Base-by-base conservation (phyloP, 2,888 invertebrate species). In the Anaspis maculata region DNA sequence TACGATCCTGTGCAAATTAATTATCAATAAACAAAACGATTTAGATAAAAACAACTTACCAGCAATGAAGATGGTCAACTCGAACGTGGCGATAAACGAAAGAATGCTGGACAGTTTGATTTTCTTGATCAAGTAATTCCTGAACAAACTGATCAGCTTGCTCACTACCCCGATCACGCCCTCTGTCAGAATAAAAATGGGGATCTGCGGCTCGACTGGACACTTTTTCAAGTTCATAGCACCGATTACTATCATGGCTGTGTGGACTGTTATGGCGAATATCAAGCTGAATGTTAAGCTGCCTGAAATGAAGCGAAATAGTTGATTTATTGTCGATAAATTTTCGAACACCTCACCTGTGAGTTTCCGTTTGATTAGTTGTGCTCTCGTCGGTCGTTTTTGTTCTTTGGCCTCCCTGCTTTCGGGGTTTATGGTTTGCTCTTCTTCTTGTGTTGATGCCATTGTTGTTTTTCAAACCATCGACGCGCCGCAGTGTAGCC, bases 1-100 rank as follows among this genome's bases (percentile, higher is more conserved):
- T 48, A 57, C 3, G 53, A 49, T 32, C 57, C 60, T 60, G 30
- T 32, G n/a, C 52, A 52, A 36, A 29, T 12, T 9, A 27, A 21
- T 27, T 28, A 5, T 14, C 3, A 6, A 12, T 13, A 11, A 15
- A 32, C 7, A 15, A 15, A 3, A 32, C 15, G 6, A 37, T 37
- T 13, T 33, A 11, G 5, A 37, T 4, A 3, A 27, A n/a, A 9
- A n/a, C n/a, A n/a, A n/a, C n/a, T n/a, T n/a, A n/a, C n/a, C n/a
- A n/a, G n/a, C n/a, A n/a, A n/a, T n/a, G n/a, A n/a, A n/a, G n/a
- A n/a, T n/a, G n/a, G n/a, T n/a, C n/a, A 38, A 19, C 6, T 38
- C 34, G 2, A 12, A 23, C 5, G 34, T 38, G 22, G 25, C 13
- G 15, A 38, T 15, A n/a, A 30, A 21, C 7, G 38, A 34, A 2